Evolutionary conservation across 2,113 vertebrate species (phyloP), one percentile per base, ranked within the genome.

Genomic region (Apodemus sylvaticus): DNA sequence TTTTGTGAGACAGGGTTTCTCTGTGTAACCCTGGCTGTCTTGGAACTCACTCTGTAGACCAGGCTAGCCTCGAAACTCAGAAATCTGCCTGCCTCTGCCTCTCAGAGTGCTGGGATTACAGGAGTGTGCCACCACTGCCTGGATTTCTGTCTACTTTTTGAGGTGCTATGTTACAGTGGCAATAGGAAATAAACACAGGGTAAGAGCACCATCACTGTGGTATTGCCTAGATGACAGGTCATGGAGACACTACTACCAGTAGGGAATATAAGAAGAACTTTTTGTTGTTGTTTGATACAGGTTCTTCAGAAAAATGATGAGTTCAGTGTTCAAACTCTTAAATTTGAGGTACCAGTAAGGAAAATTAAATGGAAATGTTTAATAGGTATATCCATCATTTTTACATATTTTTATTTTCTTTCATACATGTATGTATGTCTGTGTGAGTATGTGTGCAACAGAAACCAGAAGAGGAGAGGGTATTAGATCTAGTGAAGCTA

Each of bases 291-390:
- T 91, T 93, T 60, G 53, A 7, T 34, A 20, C 70, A 48, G 10
- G 11, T 81, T 76, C 89, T 85, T 64, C 26, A 31, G 66, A 31
- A 62, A 93, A 89, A 76, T 70, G 51, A 53, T 60, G 39, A 93
- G 22, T 42, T 79, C 13, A 76, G 26, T 78, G 93, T 60, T 73
- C 31, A 93, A 90, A 87, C 53, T 93, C 71, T 91, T 77, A 73
- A 82, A 34, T 89, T 16, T 62, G 39, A 95, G 3, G 12, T 31
- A 71, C 5, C 12, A 70, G 13, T 62, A 93, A 55, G n/a, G 31
- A 89, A 20, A 55, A 55, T 1, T 55, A 77, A 74, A 64, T 81
- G n/a, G 26, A 86, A 86, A 58, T 34, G 5, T 74, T 76, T 29
- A 42, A 29, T 26, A 29, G 81, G 11, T 58, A 3, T 62, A 12